Conservation (phyloP, 2,113 vertebrate species). For the Clarias macrocephalus region DNA sequence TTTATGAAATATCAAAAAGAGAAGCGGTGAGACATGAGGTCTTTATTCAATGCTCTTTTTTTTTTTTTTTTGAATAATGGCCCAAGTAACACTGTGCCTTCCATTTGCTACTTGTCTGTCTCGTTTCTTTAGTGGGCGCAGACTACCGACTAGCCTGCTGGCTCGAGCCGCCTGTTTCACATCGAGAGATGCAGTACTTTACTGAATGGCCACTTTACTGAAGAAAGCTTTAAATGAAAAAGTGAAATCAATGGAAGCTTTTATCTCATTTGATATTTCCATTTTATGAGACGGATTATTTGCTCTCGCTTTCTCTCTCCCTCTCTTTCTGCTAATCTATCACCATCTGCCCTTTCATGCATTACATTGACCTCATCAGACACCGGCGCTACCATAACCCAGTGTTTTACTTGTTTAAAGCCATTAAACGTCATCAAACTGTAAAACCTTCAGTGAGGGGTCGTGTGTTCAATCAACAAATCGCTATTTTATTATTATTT, state of each 20-base stretch:
- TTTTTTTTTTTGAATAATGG: constrained; percentile 50
- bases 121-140: constrained; percentile 40
- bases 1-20: constrained; percentile 64
- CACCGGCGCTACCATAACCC: background rate
- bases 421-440: background rate
- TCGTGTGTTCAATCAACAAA: background rate
- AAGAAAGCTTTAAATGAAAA: constrained; percentile 26
- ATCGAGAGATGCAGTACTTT: constrained; percentile 16
- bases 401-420: background rate
- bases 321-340: background rate
- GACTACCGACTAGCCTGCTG: constrained; percentile 47
- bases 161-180: constrained; percentile 21
- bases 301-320: background rate
- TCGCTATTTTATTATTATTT: too few relatives aligned
- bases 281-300: constrained; percentile 16
- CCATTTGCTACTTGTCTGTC: constrained; percentile 50
- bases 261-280: constrained; percentile 42
- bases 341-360: constrained; percentile 2
- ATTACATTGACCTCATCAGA: constrained; percentile 14
- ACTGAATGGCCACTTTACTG: constrained; percentile 32
- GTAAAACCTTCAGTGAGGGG: background rate
- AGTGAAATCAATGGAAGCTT: constrained; percentile 32
- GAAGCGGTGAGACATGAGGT: constrained; percentile 33
- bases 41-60: constrained; percentile 52
- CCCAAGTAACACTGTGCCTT: constrained; percentile 42